Percentiles rank a stretch among this genome's conserved stretches.
These are phyloP conservation scores for Sialia sialis DNA, from an alignment of 2,113 vertebrate genomes.

Conservation along the genomic window DNA sequence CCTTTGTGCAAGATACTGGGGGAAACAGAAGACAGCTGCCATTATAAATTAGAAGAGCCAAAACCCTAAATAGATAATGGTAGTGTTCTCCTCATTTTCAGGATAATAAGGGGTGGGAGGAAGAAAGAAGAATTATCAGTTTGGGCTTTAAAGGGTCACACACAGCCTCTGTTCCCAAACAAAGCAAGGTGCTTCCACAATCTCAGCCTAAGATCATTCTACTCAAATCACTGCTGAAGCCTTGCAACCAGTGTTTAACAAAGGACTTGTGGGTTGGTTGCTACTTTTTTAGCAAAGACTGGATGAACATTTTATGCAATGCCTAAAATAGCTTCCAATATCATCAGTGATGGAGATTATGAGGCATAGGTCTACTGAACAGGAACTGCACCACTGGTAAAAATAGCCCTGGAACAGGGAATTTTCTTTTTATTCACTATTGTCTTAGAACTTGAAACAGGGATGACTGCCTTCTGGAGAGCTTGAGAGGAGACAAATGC, in stretches of 20 bases:
- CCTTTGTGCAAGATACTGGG: not conserved
- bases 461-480: not conserved
- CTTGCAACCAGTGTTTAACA: not conserved
- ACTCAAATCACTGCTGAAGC: not conserved
- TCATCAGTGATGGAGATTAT: slow-evolving; percentile 14
- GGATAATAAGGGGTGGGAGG: not conserved
- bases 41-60: not conserved
- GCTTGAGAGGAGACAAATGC: not conserved
- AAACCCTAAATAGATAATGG: not conserved
- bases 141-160: not conserved
- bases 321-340: slow-evolving; percentile 8
- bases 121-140: not conserved
- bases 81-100: not conserved
- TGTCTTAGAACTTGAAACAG: not conserved
- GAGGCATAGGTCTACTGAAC: slow-evolving; percentile 3
- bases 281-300: slow-evolving; percentile 9
- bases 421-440: not conserved
- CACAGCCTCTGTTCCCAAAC: not conserved
- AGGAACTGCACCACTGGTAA: slow-evolving; percentile 31
- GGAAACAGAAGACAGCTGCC: not conserved
- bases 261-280: not conserved
- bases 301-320: not conserved
- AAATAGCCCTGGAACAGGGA: slow-evolving; percentile 4
- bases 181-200: not conserved
- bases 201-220: not conserved